Percentiles rank a stretch among this genome's conserved stretches.
These are phyloP conservation scores for Anthonomus grandis DNA, from an alignment of 1,140 invertebrate genomes.

Conservation along the genomic window DNA sequence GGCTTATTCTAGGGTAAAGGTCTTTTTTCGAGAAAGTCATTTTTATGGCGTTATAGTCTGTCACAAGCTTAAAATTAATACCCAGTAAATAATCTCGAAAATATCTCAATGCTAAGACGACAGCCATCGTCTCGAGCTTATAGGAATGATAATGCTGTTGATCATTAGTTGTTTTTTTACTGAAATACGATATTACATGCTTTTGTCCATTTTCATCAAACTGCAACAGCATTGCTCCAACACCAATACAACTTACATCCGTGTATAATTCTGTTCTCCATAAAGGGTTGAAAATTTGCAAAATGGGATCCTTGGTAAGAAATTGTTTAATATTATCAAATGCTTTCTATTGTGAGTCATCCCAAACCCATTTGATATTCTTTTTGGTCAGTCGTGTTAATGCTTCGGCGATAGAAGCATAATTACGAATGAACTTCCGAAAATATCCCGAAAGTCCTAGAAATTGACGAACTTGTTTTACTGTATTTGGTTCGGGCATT, in stretches of 20 bases:
- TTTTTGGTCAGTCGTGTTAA: no score
- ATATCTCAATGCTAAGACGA: background rate
- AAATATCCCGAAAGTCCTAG: conserved; percentile 38
- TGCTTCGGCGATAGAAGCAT: background rate
- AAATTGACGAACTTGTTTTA: no score
- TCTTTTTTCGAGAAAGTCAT: no score
- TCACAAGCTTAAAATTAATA: background rate
- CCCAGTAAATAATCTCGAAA: background rate
- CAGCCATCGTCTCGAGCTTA: background rate
- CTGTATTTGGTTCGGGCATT: no score
- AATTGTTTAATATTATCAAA: conserved; percentile 3
- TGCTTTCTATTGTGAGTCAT: conserved; percentile 5
- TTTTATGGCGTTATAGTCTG: background rate
- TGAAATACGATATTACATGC: conserved; percentile 25
- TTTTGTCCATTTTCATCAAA: conserved; percentile 18
- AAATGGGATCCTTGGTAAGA: no score
- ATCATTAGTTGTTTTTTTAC: conserved; percentile 15
- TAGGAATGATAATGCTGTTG: conserved; percentile 13
- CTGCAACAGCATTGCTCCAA: conserved; percentile 42
- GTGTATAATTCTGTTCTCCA: conserved; percentile 39
- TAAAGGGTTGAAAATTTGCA: conserved; percentile 9
- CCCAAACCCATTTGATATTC: no score
- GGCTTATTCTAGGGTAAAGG: no score
- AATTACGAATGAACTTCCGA: conserved; percentile 35
- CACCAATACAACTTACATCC: conserved; percentile 38